Base-by-base conservation (phyloP, 2,888 invertebrate species). In the Gari tellinella region DNA sequence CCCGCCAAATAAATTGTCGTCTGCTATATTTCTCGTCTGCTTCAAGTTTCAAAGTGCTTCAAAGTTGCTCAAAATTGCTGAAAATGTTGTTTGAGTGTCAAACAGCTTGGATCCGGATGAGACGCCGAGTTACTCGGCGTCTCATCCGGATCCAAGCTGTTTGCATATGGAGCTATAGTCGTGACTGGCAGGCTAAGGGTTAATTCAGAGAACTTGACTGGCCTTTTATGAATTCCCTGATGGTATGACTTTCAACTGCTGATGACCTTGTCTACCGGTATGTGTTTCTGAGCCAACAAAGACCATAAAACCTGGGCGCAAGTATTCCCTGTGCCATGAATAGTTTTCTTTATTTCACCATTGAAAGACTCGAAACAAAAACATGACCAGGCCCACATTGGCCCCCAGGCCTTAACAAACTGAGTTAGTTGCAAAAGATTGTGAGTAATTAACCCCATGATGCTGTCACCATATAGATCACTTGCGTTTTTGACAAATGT, bases 381-480 rank as follows among this genome's bases (percentile, higher is more conserved):
- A 52, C 76, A 77, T 5, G 76, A 80, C 72, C 73, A 80, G 37
- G 64, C 64, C 80, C 80, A 76, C 8, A 80, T 23, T n/a, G 80
- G 80, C 17, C 80, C 76, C 67, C 70, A 70, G 26, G 15, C 23
- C 31, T 41, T 53, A 3, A 80, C 73, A 64, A 55, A 77, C 5
- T n/a, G 15, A 4, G 49, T 52, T 12, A 73, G 12, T 43, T 80
- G 72, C 4, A 52, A 53, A n/a, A 72, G 63, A 37, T 72, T 76
- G 38, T 80, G 75, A 1, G 76, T 63, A 73, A 76, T 76, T 12
- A 76, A 23, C n/a, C 56, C 37, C 53, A 56, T 55, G 17, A 64
- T 25, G 17, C 57, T 38, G 17, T 25, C 4, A 17, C 26, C 43
- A 26, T 43, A 52, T 14, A 52, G 37, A 4, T 8, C 21, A 2